A percentile compares a stretch with the other conserved stretches of the same genome.
Evolutionary conservation across 1,140 invertebrate genomes (phyloP).

Genomic region (Drosophila persimilis): DNA sequence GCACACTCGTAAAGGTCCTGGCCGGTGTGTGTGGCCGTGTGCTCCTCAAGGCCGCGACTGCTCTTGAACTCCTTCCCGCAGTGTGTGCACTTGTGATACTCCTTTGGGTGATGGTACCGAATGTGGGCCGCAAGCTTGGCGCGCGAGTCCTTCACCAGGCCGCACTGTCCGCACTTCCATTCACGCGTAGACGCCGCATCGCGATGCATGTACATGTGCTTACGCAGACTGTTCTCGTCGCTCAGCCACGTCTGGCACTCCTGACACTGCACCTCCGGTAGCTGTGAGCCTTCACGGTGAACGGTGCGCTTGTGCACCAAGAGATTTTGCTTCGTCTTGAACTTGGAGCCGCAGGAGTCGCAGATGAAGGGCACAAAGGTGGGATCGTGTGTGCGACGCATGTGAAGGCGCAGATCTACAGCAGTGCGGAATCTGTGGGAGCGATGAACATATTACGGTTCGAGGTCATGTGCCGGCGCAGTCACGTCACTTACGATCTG

Average conservation of each 20-base stretch:
- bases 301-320: slow-evolving; percentile 52
- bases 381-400: slow-evolving; percentile 53
- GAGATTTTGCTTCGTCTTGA: slow-evolving; percentile 57
- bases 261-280: slow-evolving; percentile 51
- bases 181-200: slow-evolving; percentile 40
- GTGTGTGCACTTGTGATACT: slow-evolving; percentile 54
- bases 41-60: slow-evolving; percentile 52
- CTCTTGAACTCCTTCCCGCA: slow-evolving; percentile 63
- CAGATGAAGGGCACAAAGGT: slow-evolving; percentile 55
- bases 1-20: slow-evolving; percentile 64
- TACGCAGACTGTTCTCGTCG: slow-evolving; percentile 54
- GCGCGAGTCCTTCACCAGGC: slow-evolving; percentile 36
- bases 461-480: not conserved
- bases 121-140: slow-evolving; percentile 47
- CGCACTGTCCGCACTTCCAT: slow-evolving; percentile 56
- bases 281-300: slow-evolving; percentile 48
- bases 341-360: slow-evolving; percentile 55
- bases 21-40: slow-evolving; percentile 66
- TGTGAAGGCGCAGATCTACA: slow-evolving; percentile 42
- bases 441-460: not conserved
- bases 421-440: slow-evolving; percentile 31
- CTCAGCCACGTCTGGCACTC: slow-evolving; percentile 46
- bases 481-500: slow-evolving; percentile 40
- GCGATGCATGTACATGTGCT: slow-evolving; percentile 55
- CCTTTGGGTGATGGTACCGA: slow-evolving; percentile 50